phyloP scores from a whole-genome alignment of 2,797 vertebrate genomes.

The Xenentodon cancila region DNA sequence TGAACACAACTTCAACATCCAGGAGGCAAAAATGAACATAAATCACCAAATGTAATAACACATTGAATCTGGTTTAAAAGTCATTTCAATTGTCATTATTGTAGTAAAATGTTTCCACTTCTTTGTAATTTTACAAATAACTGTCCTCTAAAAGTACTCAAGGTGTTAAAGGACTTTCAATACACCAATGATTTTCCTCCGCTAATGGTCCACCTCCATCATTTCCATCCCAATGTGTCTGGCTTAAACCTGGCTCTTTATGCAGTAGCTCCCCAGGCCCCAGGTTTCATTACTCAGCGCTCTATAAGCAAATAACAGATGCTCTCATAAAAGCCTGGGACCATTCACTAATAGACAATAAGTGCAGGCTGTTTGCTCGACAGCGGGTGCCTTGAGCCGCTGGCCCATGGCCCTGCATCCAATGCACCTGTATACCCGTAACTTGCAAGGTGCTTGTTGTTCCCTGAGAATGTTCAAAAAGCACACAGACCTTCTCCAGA shows the following conservation, averaged over 20 bases:
- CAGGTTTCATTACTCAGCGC: constrained; percentile 79
- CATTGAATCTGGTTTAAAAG: too few species aligned
- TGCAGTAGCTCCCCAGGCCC: constrained; percentile 61
- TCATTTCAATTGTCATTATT: too few species aligned
- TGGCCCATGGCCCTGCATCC: constrained; percentile 19
- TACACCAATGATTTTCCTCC: constrained; percentile 46
- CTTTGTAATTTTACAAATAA: background rate
- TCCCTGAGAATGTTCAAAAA: too few species aligned
- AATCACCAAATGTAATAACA: too few species aligned
- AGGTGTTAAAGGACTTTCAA: constrained; percentile 56
- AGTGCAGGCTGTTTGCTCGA: constrained; percentile 70
- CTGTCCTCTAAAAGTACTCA: constrained; percentile 50
- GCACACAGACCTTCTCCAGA: too few species aligned
- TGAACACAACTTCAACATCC: too few species aligned
- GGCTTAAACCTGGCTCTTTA: constrained; percentile 52
- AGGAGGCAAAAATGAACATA: too few species aligned
- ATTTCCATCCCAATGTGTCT: constrained; percentile 48
- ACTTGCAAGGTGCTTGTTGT: background rate
- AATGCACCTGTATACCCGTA: constrained; percentile 31
- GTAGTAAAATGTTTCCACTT: background rate
- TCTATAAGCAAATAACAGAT: constrained; percentile 83
- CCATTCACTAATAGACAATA: constrained; percentile 79
- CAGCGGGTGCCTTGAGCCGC: constrained; percentile 29
- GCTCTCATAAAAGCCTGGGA: constrained; percentile 73
- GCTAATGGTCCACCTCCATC: constrained; percentile 60